phyloP scores from a whole-genome alignment of 2,113 vertebrate genomes.

The Orcinus orca region DNA sequence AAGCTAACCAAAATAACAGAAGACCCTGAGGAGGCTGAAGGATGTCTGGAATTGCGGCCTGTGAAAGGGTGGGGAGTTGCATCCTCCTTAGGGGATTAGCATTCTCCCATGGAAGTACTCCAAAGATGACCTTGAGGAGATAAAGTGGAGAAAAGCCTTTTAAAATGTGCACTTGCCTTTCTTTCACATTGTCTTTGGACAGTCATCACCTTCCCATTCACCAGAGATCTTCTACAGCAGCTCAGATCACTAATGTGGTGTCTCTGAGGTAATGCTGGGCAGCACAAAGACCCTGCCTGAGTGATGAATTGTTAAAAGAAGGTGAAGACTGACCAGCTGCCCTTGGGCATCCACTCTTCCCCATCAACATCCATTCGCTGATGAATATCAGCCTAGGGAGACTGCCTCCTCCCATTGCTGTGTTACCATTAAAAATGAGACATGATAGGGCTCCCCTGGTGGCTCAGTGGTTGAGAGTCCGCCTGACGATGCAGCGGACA shows the following conservation, averaged over 20 bases:
- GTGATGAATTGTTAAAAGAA: background rate
- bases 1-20: background rate
- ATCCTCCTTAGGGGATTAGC: background rate
- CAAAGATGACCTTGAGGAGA: background rate
- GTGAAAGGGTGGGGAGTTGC: background rate
- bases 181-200: background rate
- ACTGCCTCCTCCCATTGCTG: background rate
- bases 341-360: background rate
- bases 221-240: background rate
- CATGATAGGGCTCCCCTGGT: background rate
- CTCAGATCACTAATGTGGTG: background rate
- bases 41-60: background rate
- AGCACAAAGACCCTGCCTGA: background rate
- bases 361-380: background rate
- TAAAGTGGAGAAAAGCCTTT: background rate
- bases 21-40: background rate
- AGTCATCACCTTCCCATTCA: background rate
- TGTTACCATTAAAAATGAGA: background rate
- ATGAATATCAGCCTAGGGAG: background rate
- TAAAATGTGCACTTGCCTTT: background rate
- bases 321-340: background rate
- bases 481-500: too few relatives aligned
- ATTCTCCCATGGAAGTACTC: background rate
- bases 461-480: too few relatives aligned
- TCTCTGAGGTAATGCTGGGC: background rate